Conservation (phyloP, 2,113 vertebrate genomes). For the Arizona elegans region DNA sequence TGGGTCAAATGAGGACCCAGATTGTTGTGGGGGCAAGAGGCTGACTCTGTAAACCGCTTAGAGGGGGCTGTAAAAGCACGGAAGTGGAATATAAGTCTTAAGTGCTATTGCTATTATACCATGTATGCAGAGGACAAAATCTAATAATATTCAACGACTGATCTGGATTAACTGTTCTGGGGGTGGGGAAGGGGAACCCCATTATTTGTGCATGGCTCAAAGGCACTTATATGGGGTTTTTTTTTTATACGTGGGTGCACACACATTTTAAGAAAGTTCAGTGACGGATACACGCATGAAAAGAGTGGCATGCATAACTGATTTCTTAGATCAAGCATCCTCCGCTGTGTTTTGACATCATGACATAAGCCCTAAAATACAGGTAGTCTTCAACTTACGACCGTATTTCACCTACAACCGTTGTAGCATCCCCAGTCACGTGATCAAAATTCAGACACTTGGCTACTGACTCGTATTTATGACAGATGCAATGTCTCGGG, state of each 20-base stretch:
- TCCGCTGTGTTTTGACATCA: background rate
- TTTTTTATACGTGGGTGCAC: background rate
- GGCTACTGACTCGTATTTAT: background rate
- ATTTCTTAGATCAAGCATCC: background rate
- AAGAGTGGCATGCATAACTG: background rate
- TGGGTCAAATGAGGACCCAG: too few species aligned
- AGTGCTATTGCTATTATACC: too few species aligned
- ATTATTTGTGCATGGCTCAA: background rate
- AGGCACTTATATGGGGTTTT: background rate
- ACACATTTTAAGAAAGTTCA: background rate
- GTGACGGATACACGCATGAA: background rate
- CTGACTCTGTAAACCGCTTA: too few species aligned
- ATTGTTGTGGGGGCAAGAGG: too few species aligned
- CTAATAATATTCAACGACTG: background rate
- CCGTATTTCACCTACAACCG: background rate
- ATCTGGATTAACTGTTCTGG: background rate
- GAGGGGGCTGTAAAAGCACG: too few species aligned
- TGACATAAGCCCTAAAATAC: background rate
- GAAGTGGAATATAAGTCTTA: too few species aligned
- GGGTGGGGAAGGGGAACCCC: rapidly evolving
- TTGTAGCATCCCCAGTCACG: background rate
- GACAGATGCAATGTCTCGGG: background rate
- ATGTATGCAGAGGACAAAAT: background rate
- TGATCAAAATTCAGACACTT: background rate
- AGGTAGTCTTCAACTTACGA: background rate